phyloP scores from a whole-genome alignment of 2,888 invertebrate species.

The Molorchus minor region DNA sequence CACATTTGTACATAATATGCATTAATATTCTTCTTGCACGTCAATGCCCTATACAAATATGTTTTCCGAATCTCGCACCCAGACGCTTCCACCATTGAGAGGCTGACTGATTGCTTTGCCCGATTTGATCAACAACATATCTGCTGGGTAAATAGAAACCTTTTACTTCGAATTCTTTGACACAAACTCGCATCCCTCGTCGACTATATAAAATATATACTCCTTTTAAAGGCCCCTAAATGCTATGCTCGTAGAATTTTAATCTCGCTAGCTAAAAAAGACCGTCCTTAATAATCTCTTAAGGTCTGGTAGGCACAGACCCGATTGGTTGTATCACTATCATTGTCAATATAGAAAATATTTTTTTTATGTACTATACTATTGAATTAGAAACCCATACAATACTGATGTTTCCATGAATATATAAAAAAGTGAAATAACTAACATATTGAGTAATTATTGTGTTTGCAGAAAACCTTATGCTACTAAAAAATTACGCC shows the following conservation, averaged over 20 bases:
- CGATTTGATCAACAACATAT: constrained; percentile 60
- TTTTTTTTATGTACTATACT: too few relatives aligned
- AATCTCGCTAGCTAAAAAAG: constrained; percentile 14
- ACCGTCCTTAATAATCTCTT: constrained; percentile 8
- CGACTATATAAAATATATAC: constrained; percentile 5
- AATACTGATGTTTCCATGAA: too few relatives aligned
- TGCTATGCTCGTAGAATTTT: constrained; percentile 26
- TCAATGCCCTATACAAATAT: constrained; percentile 27
- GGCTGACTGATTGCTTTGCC: constrained; percentile 59
- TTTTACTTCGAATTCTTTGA: constrained; percentile 35
- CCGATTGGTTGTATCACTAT: constrained; percentile 4
- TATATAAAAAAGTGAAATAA: too few relatives aligned
- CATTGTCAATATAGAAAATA: background rate
- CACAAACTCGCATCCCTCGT: constrained; percentile 21
- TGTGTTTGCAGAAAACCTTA: too few relatives aligned
- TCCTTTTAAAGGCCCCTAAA: constrained; percentile 32
- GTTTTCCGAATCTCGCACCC: constrained; percentile 32
- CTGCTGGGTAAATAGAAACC: constrained; percentile 58
- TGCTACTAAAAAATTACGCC: too few relatives aligned
- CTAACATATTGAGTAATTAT: too few relatives aligned
- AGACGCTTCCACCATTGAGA: constrained; percentile 37
- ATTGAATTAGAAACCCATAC: too few relatives aligned
- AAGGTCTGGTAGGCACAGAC: background rate
- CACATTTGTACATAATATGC: too few relatives aligned
- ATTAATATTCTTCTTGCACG: constrained; percentile 6